Conservation (phyloP, 1,140 invertebrate species). For the Campoletis sonorensis region DNA sequence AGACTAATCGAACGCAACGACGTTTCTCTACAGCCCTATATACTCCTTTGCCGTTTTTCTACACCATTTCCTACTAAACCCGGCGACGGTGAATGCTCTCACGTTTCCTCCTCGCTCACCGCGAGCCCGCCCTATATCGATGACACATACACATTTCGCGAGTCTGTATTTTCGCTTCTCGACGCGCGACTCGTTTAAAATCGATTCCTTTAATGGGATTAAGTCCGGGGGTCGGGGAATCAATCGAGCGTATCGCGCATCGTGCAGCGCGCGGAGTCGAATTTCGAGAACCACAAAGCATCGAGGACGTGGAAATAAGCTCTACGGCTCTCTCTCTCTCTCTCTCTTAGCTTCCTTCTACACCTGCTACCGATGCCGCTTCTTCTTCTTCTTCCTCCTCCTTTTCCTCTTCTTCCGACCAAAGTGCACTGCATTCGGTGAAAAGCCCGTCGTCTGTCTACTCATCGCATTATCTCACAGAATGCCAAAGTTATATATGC, state of each 20-base stretch:
- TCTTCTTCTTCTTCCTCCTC: neutral
- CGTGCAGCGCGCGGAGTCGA: constrained; percentile 25
- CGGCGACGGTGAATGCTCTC: neutral
- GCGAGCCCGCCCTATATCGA: neutral
- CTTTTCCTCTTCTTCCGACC: neutral
- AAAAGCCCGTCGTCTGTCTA: constrained; percentile 16
- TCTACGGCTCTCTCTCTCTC: neutral
- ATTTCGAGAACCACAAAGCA: constrained; percentile 29
- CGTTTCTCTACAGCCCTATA: neutral
- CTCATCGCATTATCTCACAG: constrained; percentile 21
- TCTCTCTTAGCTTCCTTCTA: neutral
- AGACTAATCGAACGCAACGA: constrained; percentile 7
- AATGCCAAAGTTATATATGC: neutral
- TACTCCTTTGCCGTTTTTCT: neutral
- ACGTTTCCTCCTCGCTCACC: neutral
- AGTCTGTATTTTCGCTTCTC: neutral
- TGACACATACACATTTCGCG: constrained; percentile 4
- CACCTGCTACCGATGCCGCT: neutral
- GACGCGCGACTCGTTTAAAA: constrained; percentile 34
- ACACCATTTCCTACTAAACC: neutral
- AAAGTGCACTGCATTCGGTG: neutral
- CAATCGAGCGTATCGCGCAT: constrained; percentile 36
- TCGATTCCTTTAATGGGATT: constrained; percentile 51
- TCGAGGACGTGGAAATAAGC: neutral
- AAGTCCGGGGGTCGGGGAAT: constrained; percentile 41